Evolutionary conservation across 2,113 vertebrate species (phyloP), one percentile per base, ranked within the genome.

Genomic region (Gallinago jamesoni): DNA sequence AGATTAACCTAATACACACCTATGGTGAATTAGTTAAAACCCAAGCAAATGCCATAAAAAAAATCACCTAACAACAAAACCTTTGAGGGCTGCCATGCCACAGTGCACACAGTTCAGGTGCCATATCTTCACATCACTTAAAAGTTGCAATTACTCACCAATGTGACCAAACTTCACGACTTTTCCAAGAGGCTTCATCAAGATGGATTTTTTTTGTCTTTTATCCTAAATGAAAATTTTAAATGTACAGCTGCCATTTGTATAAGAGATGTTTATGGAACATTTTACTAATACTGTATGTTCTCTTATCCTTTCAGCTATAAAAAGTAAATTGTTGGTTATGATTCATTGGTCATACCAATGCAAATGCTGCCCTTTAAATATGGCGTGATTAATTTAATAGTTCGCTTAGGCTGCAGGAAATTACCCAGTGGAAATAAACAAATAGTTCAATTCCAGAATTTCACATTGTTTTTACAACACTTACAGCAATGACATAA

Each of bases 351-450:
- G 94, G 77, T 74, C 67, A 56, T 67, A 67, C 62, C 83, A 41
- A 93, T 92, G 92, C 89, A 96, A 96, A 97, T 92, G 41, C 43
- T 97, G 93, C 94, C 93, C 92, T 97, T 97, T 95, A 91, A 96
- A 91, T 57, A 92, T 8, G 35, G 37, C 8, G 1, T 87, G 92
- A 96, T 96, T 91, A 87, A 94, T 87, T 80, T 76, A 87, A 89
- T 52, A 91, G n/a, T 85, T 92, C 63, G 20, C 53, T 92, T 74
- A 35, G 23, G 84, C 91, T 70, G 82, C 55, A 74, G 73, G 84
- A 95, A 95, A 95, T 95, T 62, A 94, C 39, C 57, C 15, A 0
- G 45, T 79, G 39, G 88, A 92, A 67, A 87, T 76, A 94, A 91
- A 94, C 56, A 92, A 95, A 89, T 18, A 83, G 15, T 76, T 88